Conservation (phyloP, 2,113 vertebrate species). For the Cyprinodon variegatus region DNA sequence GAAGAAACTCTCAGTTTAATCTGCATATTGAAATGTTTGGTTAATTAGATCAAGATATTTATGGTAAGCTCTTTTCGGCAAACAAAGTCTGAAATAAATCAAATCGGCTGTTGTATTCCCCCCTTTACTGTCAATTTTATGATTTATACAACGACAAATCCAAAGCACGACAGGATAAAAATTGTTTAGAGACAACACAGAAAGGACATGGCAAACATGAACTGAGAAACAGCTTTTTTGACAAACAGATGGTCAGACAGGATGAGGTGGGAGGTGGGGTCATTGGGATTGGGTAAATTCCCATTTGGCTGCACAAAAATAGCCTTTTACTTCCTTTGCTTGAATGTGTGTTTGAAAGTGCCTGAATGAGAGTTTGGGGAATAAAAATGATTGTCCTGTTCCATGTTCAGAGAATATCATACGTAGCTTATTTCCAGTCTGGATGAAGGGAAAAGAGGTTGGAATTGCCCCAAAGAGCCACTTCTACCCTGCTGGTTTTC, state of each 20-base stretch:
- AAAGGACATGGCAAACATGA: slow-evolving; percentile 14
- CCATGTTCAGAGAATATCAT: slow-evolving; percentile 6
- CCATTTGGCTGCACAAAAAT: slow-evolving; percentile 56
- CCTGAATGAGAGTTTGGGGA: not conserved
- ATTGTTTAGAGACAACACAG: not conserved
- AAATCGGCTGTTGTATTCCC: slow-evolving; percentile 19
- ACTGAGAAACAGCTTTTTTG: slow-evolving; percentile 20
- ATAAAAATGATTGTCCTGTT: not conserved
- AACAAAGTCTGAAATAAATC: slow-evolving; percentile 11
- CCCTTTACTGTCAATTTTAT: slow-evolving; percentile 38
- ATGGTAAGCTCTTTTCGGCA: slow-evolving; percentile 47
- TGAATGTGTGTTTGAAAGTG: slow-evolving; percentile 43
- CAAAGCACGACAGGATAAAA: slow-evolving; percentile 51
- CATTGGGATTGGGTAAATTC: slow-evolving; percentile 44
- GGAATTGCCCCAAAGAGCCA: not conserved
- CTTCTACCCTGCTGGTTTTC: not conserved
- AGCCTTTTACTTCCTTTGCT: slow-evolving; percentile 58
- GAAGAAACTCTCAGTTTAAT: slow-evolving; percentile 24
- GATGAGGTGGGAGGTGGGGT: slow-evolving; percentile 63
- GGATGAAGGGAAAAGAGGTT: not conserved
- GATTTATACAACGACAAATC: slow-evolving; percentile 45
- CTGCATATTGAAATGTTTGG: slow-evolving; percentile 38
- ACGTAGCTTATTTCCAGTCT: not conserved
- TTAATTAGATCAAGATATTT: slow-evolving; percentile 47
- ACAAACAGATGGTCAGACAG: slow-evolving; percentile 64